phyloP scores from a whole-genome alignment of 2,113 vertebrate genomes.

The Prionailurus viverrinus region DNA sequence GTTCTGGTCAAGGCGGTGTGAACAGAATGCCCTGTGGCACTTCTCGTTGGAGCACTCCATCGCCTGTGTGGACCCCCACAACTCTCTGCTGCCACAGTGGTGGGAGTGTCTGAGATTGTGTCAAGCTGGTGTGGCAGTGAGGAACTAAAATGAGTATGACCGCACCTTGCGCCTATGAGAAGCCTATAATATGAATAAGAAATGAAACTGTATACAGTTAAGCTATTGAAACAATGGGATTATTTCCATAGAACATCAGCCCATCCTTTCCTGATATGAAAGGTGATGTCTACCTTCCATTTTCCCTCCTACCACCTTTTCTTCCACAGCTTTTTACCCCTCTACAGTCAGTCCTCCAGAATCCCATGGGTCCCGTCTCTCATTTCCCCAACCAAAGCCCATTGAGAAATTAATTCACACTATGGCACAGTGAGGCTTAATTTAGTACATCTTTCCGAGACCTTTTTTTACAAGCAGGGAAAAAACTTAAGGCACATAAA shows the following conservation, averaged over 20 bases:
- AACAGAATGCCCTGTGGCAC: rapidly evolving
- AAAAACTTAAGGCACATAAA: background rate
- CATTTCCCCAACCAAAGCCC: background rate
- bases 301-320: background rate
- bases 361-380: rapidly evolving
- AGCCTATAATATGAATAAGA: background rate
- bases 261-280: rapidly evolving
- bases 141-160: rapidly evolving
- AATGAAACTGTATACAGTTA: rapidly evolving
- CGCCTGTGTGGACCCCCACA: background rate
- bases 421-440: background rate
- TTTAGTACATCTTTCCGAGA: background rate
- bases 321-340: rapidly evolving
- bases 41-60: rapidly evolving
- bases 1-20: background rate
- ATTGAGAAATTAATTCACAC: background rate
- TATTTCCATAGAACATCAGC: background rate
- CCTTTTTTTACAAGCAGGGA: background rate
- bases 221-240: background rate
- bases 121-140: background rate
- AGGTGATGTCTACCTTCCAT: background rate
- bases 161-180: rapidly evolving
- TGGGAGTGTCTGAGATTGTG: background rate
- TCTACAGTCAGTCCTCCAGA: rapidly evolving
- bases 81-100: rapidly evolving